Evolutionary conservation across 2,113 vertebrate species (phyloP), one percentile per base, ranked within the genome.

Genomic region (Laterallus jamaicensis): DNA sequence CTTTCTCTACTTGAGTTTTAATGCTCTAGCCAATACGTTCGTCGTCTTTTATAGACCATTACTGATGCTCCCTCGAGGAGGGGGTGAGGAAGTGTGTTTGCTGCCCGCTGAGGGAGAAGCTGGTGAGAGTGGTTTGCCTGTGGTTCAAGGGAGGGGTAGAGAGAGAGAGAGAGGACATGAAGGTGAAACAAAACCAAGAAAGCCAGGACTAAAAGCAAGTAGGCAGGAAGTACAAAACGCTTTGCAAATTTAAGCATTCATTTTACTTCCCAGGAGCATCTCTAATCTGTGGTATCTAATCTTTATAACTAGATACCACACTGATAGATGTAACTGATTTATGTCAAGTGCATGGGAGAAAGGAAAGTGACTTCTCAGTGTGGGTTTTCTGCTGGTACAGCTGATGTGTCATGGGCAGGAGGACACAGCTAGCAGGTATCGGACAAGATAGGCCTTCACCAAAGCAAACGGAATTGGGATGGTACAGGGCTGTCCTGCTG

Each of bases 281-380:
- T 87, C 55, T 94, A 15, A 59, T 93, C 77, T 92, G 73, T 92
- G 78, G 54, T 87, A 64, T 95, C 80, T 92, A 84, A 94, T 96
- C 89, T 92, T 82, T 95, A n/a, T 80, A 62, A 50, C 69, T 47
- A 62, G 76, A 86, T 90, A 82, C 82, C 79, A 26, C 64, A 77
- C 55, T 22, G 84, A 42, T 32, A 80, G 76, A 31, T 10, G 1
- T 21, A 59, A 47, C 25, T 88, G 79, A 47, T 24, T 5, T 1
- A 4, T 54, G 73, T 67, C 54, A 86, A 78, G 56, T 64, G n/a
- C n/a, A 15, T 17, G 67, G 78, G 39, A 54, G 83, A 75, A 88
- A 28, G 42, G 79, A 74, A 84, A 63, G 79, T 80, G 78, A 42
- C 62, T 68, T 79, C 32, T 49, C 13, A 12, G 49, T 42, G 59